Conservation (phyloP, 2,888 invertebrate species). For the Trachelus troglodyta region DNA sequence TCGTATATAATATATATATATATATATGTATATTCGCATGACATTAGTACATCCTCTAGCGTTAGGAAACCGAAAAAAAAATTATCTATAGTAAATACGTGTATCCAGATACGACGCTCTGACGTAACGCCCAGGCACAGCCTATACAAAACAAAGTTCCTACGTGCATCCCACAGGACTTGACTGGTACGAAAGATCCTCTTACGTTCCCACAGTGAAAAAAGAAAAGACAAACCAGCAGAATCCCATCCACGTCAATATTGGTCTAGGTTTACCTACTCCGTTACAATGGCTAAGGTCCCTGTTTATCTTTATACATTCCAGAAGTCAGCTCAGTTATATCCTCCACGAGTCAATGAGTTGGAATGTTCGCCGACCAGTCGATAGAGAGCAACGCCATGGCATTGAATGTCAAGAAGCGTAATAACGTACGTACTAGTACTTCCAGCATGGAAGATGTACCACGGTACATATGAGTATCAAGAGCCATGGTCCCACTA, state of each 20-base stretch:
- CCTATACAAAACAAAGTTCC: not conserved
- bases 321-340: slow-evolving; percentile 35
- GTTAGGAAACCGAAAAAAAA: not conserved
- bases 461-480: not conserved
- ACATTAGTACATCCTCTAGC: not conserved
- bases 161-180: not conserved
- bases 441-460: not conserved
- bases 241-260: not conserved
- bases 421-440: slow-evolving; percentile 13
- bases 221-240: not conserved
- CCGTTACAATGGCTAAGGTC: slow-evolving; percentile 16
- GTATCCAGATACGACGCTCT: not conserved
- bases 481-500: not conserved
- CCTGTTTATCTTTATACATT: slow-evolving; percentile 45
- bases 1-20: not conserved
- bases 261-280: not conserved
- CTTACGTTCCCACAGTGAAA: not conserved
- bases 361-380: slow-evolving; percentile 53
- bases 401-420: slow-evolving; percentile 41
- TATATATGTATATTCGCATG: not conserved
- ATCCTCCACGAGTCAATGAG: slow-evolving; percentile 48
- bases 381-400: slow-evolving; percentile 45
- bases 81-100: not conserved
- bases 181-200: not conserved
- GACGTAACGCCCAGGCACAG: not conserved